Percentiles rank a stretch among this genome's conserved stretches.
phyloP scores from a whole-genome alignment of 2,113 vertebrate species.

The Chaetodon auriga region DNA sequence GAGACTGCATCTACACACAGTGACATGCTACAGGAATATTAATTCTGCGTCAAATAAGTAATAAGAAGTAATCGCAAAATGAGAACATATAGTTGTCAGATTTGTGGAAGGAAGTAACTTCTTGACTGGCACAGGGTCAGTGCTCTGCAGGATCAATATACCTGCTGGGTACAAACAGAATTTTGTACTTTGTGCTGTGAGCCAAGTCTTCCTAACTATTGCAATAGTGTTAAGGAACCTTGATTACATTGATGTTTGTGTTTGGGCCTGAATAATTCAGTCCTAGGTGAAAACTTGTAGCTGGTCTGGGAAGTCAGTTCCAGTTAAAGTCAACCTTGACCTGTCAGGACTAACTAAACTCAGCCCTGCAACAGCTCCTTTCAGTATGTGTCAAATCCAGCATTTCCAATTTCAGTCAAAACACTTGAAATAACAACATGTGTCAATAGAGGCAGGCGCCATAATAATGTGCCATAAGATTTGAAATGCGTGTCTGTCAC shows the following conservation, averaged over 20 bases:
- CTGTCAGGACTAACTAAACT: conserved; percentile 20
- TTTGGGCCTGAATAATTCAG: conserved; percentile 47
- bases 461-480: background rate
- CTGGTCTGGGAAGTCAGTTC: conserved; percentile 25
- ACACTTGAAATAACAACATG: conserved; percentile 1
- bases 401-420: background rate
- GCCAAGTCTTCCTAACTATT: conserved; percentile 25
- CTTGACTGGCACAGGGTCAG: conserved; percentile 13
- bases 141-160: conserved; percentile 30
- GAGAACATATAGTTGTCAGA: background rate
- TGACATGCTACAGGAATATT: background rate
- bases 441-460: background rate
- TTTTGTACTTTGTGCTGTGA: conserved; percentile 31
- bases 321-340: conserved; percentile 29
- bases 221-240: conserved; percentile 36
- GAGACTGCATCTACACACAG: background rate
- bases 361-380: background rate
- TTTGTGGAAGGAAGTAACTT: conserved; percentile 24
- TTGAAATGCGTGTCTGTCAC: background rate
- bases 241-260: conserved; percentile 51
- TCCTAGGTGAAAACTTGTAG: conserved; percentile 35
- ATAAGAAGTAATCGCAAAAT: background rate
- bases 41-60: background rate
- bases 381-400: conserved; percentile 6
- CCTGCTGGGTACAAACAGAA: conserved; percentile 13